These are phyloP conservation scores for Hyposoter dolosus DNA, from an alignment of 2,888 invertebrate genomes.

Conservation along the genomic window DNA sequence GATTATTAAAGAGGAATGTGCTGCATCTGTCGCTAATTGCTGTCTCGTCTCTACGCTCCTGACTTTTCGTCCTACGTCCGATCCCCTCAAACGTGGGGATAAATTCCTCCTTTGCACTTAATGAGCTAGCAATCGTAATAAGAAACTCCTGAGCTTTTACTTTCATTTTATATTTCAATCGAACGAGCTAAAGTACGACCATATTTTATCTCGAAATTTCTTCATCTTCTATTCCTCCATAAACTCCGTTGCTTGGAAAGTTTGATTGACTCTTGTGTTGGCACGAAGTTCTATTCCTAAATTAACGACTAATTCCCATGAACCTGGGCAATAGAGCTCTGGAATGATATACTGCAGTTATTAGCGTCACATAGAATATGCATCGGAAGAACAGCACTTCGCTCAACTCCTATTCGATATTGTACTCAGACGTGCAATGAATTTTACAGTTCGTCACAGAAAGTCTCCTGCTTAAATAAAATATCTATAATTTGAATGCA, in stretches of 20 bases:
- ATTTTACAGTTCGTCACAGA: background rate
- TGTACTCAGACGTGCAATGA: constrained; percentile 17
- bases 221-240: constrained; percentile 34
- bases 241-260: constrained; percentile 44
- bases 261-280: constrained; percentile 60
- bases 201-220: constrained; percentile 65
- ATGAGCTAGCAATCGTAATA: constrained; percentile 44
- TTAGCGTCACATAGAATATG: constrained; percentile 9
- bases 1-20: constrained; percentile 85
- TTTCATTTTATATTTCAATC: constrained; percentile 37
- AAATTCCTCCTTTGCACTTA: background rate
- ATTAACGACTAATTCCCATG: background rate
- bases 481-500: background rate
- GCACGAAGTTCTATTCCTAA: constrained; percentile 52
- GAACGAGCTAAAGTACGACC: constrained; percentile 40
- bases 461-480: background rate
- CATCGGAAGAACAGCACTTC: constrained; percentile 9
- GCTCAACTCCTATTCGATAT: constrained; percentile 25
- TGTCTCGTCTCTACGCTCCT: constrained; percentile 79
- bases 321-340: background rate
- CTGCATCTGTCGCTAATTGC: constrained; percentile 84
- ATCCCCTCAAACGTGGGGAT: constrained; percentile 13
- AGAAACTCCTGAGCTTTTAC: constrained; percentile 49
- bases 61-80: constrained; percentile 67
- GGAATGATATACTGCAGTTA: background rate